Conservation (phyloP, 2,797 vertebrate species). For the Anabas testudineus region DNA sequence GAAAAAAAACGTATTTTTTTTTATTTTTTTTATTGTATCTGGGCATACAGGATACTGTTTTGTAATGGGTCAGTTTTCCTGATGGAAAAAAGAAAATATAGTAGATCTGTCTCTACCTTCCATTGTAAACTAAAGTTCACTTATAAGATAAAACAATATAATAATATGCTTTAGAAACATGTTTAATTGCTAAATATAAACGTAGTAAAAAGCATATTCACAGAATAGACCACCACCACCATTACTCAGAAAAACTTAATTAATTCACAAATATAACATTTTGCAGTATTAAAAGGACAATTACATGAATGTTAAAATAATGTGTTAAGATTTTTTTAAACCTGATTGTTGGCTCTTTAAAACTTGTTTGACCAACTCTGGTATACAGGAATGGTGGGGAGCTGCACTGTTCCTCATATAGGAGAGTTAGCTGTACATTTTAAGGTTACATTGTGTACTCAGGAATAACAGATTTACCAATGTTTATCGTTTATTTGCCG, state of each 20-base stretch:
- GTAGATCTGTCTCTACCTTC: not conserved
- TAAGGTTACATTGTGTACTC: slow-evolving; percentile 17
- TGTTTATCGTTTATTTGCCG: not conserved
- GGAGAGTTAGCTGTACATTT: slow-evolving; percentile 7
- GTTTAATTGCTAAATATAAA: slow-evolving; percentile 52
- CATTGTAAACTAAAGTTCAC: not conserved
- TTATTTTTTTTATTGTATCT: too few relatives aligned
- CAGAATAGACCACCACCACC: slow-evolving; percentile 24
- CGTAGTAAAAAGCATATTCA: slow-evolving; percentile 36
- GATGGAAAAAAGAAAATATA: too few relatives aligned
- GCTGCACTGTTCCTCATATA: not conserved
- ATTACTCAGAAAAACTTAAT: slow-evolving; percentile 27
- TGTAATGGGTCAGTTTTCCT: too few relatives aligned
- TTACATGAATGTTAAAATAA: slow-evolving; percentile 14
- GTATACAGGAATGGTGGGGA: not conserved
- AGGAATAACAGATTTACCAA: not conserved
- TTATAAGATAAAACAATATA: not conserved
- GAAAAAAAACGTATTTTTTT: too few relatives aligned
- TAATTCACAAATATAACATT: slow-evolving; percentile 19
- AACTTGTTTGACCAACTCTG: not conserved
- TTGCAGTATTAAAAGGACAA: slow-evolving; percentile 22
- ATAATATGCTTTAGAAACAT: slow-evolving; percentile 30
- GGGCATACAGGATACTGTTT: too few relatives aligned
- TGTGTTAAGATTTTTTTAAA: slow-evolving; percentile 4
- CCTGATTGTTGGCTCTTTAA: slow-evolving; percentile 2